Conservation (phyloP, 2,113 vertebrate genomes). For the Pleuronectes platessa region DNA sequence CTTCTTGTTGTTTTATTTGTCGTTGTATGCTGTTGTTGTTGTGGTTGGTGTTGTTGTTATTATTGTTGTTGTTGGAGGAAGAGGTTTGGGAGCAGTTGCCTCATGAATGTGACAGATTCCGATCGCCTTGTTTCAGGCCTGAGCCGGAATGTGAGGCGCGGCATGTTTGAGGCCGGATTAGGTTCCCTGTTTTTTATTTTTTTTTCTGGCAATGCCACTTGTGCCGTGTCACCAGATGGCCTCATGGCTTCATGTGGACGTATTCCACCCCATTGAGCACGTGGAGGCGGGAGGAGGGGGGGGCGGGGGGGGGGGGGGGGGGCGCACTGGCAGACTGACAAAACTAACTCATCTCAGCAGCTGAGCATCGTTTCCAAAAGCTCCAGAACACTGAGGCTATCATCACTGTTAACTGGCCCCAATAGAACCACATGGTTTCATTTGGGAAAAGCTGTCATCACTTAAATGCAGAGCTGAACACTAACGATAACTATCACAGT, state of each 20-base stretch:
- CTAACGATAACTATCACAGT: no score
- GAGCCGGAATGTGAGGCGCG: constrained; percentile 25
- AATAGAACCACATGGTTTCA: neutral
- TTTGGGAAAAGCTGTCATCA: neutral
- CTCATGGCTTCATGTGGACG: constrained; percentile 55
- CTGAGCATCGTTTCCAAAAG: constrained; percentile 5
- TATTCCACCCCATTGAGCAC: constrained; percentile 55
- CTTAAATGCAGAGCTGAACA: no score
- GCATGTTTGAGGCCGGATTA: constrained; percentile 54
- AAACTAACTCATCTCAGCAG: constrained; percentile 22
- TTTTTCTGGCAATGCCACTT: constrained; percentile 68
- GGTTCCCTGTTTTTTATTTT: constrained; percentile 42
- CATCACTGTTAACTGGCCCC: neutral
- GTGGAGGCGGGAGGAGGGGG: constrained; percentile 1
- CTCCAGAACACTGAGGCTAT: neutral
- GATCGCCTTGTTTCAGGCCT: neutral
- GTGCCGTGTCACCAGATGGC: constrained; percentile 76
- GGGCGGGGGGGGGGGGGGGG: no score
- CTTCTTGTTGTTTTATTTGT: no score
- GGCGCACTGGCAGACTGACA: constrained; percentile 33
- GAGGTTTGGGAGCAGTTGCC: neutral
- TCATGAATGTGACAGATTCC: neutral
- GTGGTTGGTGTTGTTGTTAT: neutral
- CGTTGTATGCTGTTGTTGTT: neutral
- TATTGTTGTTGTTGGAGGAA: neutral